Base-by-base conservation (phyloP, 2,888 invertebrate genomes). In the Caenorhabditis angaria region DNA sequence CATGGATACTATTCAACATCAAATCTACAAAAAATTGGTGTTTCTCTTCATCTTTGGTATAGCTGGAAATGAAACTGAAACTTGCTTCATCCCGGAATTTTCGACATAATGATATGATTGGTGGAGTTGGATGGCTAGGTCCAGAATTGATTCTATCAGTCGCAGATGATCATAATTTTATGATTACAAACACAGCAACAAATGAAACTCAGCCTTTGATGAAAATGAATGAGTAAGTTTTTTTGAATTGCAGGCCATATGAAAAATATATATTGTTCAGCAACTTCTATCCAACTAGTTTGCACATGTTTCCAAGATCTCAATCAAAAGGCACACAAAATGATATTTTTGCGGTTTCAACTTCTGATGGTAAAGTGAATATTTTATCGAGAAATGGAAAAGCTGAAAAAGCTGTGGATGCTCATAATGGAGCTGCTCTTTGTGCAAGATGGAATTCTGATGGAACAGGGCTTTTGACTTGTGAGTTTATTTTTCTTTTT, bases 391-490 rank as follows among this genome's bases (percentile, higher is more conserved):
- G 93, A 87, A 93, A 92, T 83, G 97, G 96, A 0, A 91, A 96
- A 29, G 92, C 96, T 65, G 99, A 99, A 88, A 94, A 95, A 88
- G 93, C 91, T 76, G 93, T 97, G 0, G 93, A 93, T 51, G 97
- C 95, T 22, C 99, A 99, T 58, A 92, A 92, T 53, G 87, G 87
- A 1, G 96, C 97, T 14, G 93, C 94, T 68, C 90, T 95, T 25
- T 91, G 92, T 59, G 94, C 94, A 0, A 92, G 93, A 84, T 99
- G 97, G 97, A 95, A 94, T 88, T 92, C 92, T 62, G 97, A 97
- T 89, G 97, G 95, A 2, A 93, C 94, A 29, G 94, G 95, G n/a
- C 91, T 99, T 55, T 90, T 96, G 18, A 96, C 94, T 86, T 41
- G 14, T 24, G 20, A 59, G 29, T 22, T 47, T 28, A n/a, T 20